A percentile compares a stretch with the other conserved stretches of the same genome.
Conservation (phyloP, 2,113 vertebrate genomes). For the Corydoras sp. region DNA sequence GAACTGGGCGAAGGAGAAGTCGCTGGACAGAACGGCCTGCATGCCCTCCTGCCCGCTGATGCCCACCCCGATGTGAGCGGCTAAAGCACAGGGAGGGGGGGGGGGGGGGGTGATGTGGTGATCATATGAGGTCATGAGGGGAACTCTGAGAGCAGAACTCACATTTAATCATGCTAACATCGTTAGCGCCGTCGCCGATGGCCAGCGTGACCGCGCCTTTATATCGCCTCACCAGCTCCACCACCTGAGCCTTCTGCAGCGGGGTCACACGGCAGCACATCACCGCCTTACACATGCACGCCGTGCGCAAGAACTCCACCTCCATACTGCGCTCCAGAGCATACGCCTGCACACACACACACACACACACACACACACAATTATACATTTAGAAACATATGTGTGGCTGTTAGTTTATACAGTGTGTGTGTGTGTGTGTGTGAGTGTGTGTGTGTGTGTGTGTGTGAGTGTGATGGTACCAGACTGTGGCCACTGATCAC, state of each 20-base stretch:
- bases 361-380: constrained; percentile 4
- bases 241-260: constrained; percentile 94
- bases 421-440: background rate
- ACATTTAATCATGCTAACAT: constrained; percentile 98
- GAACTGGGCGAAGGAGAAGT: constrained; percentile 93
- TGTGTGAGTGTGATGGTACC: constrained; percentile 60
- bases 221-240: constrained; percentile 89
- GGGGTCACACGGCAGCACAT: constrained; percentile 94
- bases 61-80: constrained; percentile 90
- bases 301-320: constrained; percentile 78
- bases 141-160: background rate
- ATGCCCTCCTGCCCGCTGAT: constrained; percentile 93
- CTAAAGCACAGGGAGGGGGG: constrained; percentile 59
- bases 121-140: too few species aligned
- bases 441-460: background rate
- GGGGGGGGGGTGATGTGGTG: background rate
- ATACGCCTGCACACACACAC: constrained; percentile 67
- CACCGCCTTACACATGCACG: constrained; percentile 85
- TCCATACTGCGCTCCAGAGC: constrained; percentile 79
- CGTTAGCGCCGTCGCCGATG: constrained; percentile 90
- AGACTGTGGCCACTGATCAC: constrained; percentile 89
- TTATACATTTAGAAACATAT: too few species aligned
- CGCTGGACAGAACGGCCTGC: constrained; percentile 89
- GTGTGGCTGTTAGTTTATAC: background rate
- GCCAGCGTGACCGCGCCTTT: constrained; percentile 86